Percentiles rank a stretch among this genome's conserved stretches.
phyloP scores from a whole-genome alignment of 2,888 invertebrate genomes.

The Aphelenchoides bicaudatus region DNA sequence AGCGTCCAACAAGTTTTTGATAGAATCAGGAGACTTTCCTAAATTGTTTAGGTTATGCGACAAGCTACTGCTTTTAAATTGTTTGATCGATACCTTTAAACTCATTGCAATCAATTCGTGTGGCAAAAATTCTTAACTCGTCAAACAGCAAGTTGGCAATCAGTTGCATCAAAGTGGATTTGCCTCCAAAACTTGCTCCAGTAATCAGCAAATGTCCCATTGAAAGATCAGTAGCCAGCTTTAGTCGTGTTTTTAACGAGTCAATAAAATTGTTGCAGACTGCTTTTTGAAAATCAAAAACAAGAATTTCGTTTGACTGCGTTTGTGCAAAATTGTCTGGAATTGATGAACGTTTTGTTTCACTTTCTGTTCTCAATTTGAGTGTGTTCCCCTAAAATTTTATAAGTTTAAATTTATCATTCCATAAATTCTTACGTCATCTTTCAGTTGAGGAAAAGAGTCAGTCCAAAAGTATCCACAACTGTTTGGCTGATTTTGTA shows the following conservation, averaged over 20 bases:
- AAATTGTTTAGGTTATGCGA: constrained; percentile 22
- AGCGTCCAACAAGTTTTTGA: constrained; percentile 37
- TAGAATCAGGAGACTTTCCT: constrained; percentile 14
- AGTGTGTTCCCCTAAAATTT: neutral
- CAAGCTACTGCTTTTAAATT: constrained; percentile 28
- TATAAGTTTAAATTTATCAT: constrained; percentile 1
- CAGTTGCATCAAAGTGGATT: constrained; percentile 34
- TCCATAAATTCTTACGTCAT: constrained; percentile 14
- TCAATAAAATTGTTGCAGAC: neutral
- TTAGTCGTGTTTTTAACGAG: constrained; percentile 19
- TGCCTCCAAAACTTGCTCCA: constrained; percentile 35
- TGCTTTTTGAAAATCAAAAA: neutral
- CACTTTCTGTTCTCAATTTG: constrained; percentile 7
- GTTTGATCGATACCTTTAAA: constrained; percentile 26
- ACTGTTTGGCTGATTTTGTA: neutral
- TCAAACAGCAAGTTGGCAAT: constrained; percentile 27
- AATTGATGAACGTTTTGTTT: neutral
- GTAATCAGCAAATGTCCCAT: constrained; percentile 23
- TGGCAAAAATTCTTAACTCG: constrained; percentile 25
- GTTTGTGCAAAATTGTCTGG: constrained; percentile 5
- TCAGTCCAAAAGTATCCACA: constrained; percentile 23
- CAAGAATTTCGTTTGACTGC: neutral
- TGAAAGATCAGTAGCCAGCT: constrained; percentile 19
- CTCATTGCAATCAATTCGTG: constrained; percentile 25
- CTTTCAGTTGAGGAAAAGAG: constrained; percentile 1